Percentiles rank a stretch among this genome's conserved stretches.
These are phyloP conservation scores for Hydrotaea cyrtoneurina DNA, from an alignment of 2,888 invertebrate genomes.

Conservation along the genomic window DNA sequence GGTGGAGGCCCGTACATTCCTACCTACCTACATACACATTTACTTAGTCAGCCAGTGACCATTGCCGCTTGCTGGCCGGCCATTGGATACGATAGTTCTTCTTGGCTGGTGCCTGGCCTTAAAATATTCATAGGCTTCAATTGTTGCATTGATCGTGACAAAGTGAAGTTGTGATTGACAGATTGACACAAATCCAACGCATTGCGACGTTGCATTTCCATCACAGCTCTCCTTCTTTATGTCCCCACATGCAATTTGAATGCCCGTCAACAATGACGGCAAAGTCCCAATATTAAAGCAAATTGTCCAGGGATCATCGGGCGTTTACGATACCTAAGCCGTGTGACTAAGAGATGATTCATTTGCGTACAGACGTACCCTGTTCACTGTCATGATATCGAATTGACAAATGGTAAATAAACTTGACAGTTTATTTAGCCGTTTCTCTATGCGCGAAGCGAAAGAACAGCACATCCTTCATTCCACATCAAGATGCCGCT, in stretches of 20 bases:
- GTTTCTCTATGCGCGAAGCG: slow-evolving; percentile 20
- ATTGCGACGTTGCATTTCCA: slow-evolving; percentile 59
- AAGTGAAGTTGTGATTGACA: slow-evolving; percentile 69
- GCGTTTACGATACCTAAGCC: slow-evolving; percentile 3
- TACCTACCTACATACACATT: neutral
- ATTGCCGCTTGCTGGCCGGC: neutral
- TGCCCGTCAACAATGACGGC: slow-evolving; percentile 43
- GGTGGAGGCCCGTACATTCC: neutral
- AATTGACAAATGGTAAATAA: slow-evolving; percentile 71
- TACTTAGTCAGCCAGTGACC: neutral
- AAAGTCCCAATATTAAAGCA: slow-evolving; percentile 9
- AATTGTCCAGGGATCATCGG: slow-evolving; percentile 52
- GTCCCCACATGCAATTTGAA: slow-evolving; percentile 55
- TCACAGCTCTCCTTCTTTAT: slow-evolving; percentile 40
- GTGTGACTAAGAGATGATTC: slow-evolving; percentile 51
- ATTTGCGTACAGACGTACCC: slow-evolving; percentile 31
- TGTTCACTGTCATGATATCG: slow-evolving; percentile 40
- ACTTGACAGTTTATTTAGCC: slow-evolving; percentile 69
- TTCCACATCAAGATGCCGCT: slow-evolving; percentile 2
- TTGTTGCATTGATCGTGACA: slow-evolving; percentile 69
- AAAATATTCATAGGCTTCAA: slow-evolving; percentile 69
- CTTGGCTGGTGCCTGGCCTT: slow-evolving; percentile 43
- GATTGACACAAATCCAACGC: slow-evolving; percentile 68
- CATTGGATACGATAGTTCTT: slow-evolving; percentile 6
- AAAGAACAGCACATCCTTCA: slow-evolving; percentile 49